A percentile compares a stretch with the other conserved stretches of the same genome.
Evolutionary conservation across 53 echinoderm and acorn worm genomes (phyloP).

Genomic region (Glandiceps talaboti): DNA sequence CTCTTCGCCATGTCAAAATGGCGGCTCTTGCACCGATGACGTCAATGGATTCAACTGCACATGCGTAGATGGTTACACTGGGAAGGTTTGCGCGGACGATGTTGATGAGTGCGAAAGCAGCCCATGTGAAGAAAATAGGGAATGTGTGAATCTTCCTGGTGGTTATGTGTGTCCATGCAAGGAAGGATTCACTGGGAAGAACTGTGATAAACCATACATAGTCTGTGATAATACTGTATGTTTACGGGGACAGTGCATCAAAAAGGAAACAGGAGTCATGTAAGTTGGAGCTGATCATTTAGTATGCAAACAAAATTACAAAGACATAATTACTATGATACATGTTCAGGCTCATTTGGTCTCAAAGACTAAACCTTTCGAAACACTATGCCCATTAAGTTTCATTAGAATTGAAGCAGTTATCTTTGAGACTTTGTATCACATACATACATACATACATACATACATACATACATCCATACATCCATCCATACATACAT

Average conservation of each 20-base stretch:
- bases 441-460: no score
- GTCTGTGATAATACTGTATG: slow-evolving; percentile 21
- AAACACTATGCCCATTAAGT: no score
- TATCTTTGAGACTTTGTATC: no score
- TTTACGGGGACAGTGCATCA: slow-evolving; percentile 12
- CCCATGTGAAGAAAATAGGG: neutral
- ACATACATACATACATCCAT: no score
- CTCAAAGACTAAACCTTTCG: no score
- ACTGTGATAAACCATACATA: slow-evolving; percentile 11
- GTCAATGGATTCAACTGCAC: slow-evolving; percentile 13
- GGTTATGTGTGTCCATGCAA: slow-evolving; percentile 19
- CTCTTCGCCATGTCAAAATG: slow-evolving; percentile 9
- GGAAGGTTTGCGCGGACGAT: neutral
- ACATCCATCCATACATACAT: no score
- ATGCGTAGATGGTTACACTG: slow-evolving; percentile 1
- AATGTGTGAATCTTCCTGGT: slow-evolving; percentile 18
- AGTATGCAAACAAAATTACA: no score
- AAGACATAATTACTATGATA: no score
- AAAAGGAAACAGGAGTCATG: slow-evolving; percentile 5
- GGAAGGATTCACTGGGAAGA: slow-evolving; percentile 9
- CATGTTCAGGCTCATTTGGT: no score
- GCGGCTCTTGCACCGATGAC: slow-evolving; percentile 15
- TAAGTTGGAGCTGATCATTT: no score
- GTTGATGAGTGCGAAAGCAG: neutral
- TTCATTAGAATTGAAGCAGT: no score